Conservation (phyloP, 2,888 invertebrate genomes). For the Chouioia cunea region DNA sequence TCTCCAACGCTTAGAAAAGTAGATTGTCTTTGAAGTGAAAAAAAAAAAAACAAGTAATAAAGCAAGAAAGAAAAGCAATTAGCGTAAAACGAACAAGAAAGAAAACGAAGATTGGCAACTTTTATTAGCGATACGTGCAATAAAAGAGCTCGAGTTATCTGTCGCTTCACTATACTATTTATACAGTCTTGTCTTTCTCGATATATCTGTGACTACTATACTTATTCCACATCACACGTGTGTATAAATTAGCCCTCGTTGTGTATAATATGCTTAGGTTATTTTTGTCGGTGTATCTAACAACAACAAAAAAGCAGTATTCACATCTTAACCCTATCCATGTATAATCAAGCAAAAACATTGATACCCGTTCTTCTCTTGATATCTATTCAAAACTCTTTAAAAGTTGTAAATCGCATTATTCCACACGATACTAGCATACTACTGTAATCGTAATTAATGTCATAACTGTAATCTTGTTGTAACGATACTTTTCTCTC, state of each 20-base stretch:
- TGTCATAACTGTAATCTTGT: conserved; percentile 32
- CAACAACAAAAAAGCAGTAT: conserved; percentile 13
- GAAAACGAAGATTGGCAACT: conserved; percentile 22
- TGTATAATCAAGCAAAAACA: too few species aligned
- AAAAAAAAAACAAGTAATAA: not conserved
- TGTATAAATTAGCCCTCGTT: conserved; percentile 41
- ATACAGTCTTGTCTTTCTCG: conserved; percentile 35
- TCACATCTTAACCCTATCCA: conserved; percentile 10
- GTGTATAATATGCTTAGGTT: conserved; percentile 24
- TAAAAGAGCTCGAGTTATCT: conserved; percentile 32
- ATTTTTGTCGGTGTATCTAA: conserved; percentile 38
- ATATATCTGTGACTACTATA: conserved; percentile 45
- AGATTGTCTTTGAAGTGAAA: conserved; percentile 29
- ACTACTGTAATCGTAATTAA: not conserved
- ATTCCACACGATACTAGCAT: too few species aligned
- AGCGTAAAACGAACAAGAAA: conserved; percentile 3
- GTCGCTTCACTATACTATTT: conserved; percentile 30
- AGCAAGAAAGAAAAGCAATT: conserved; percentile 3
- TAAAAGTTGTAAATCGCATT: conserved; percentile 24
- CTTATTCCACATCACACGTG: conserved; percentile 17
- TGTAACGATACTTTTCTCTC: conserved; percentile 33
- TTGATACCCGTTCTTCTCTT: conserved; percentile 23
- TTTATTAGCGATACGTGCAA: conserved; percentile 22
- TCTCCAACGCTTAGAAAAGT: conserved; percentile 30
- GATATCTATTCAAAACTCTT: conserved; percentile 22